Percentiles rank a stretch among this genome's conserved stretches.
Conservation (phyloP, 2,113 vertebrate species). For the Leucoraja erinaceus region DNA sequence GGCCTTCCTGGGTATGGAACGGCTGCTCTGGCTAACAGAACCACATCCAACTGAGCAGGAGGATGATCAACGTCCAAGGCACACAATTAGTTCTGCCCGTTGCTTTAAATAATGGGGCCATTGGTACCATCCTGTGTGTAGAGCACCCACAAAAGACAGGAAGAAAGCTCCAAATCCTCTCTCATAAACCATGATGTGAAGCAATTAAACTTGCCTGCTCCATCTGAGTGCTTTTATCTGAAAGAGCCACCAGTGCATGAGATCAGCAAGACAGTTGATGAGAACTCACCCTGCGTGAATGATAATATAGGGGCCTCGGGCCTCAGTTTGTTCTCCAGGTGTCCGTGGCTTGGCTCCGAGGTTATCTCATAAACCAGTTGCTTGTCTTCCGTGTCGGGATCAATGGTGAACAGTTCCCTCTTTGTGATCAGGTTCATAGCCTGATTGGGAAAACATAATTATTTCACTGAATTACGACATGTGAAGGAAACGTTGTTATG, state of each 20-base stretch:
- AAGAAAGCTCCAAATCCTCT: neutral
- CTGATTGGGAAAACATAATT: constrained; percentile 53
- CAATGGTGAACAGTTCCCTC: constrained; percentile 83
- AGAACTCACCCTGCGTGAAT: constrained; percentile 80
- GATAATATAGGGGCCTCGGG: constrained; percentile 57
- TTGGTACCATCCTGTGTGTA: too few relatives aligned
- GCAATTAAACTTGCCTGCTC: neutral
- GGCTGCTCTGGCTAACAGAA: neutral
- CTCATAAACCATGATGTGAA: neutral
- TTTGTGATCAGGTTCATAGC: constrained; percentile 86
- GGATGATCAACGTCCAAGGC: neutral
- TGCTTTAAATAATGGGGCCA: too few relatives aligned
- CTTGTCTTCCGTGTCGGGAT: constrained; percentile 81
- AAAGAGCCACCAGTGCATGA: neutral
- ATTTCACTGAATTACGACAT: neutral
- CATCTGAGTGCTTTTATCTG: neutral
- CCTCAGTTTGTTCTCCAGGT: constrained; percentile 77
- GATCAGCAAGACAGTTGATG: neutral
- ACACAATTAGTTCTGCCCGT: neutral
- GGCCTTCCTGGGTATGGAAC: neutral
- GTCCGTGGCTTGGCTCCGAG: constrained; percentile 65
- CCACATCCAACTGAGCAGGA: neutral
- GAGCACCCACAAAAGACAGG: neutral
- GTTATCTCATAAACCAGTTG: constrained; percentile 84
- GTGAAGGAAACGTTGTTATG: neutral